phyloP scores from a whole-genome alignment of 2,888 invertebrate genomes.

The Synergus itoensis region DNA sequence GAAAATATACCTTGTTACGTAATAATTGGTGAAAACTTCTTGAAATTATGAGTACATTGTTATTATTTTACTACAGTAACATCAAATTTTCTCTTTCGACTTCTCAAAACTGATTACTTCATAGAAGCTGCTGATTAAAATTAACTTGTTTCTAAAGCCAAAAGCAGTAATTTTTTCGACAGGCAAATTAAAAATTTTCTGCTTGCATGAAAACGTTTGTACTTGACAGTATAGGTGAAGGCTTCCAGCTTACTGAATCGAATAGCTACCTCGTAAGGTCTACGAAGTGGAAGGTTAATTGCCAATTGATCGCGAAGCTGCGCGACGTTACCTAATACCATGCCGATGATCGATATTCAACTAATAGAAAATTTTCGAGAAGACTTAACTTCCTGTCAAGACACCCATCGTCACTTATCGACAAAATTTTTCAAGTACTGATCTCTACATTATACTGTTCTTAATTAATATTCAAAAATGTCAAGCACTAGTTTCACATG shows the following conservation, averaged over 20 bases:
- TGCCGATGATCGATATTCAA: conserved; percentile 53
- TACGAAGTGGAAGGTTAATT: conserved; percentile 64
- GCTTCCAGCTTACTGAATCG: conserved; percentile 65
- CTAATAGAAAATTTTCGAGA: conserved; percentile 48
- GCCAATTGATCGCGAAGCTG: conserved; percentile 66
- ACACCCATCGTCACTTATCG: conserved; percentile 13
- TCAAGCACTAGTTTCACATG: background rate
- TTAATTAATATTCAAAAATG: background rate
- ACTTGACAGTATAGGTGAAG: conserved; percentile 9
- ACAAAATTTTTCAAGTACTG: background rate
- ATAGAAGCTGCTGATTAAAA: background rate
- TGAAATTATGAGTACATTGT: too few relatives aligned
- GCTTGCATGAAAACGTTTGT: background rate
- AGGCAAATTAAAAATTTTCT: conserved; percentile 14
- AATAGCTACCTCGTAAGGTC: conserved; percentile 55
- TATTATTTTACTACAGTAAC: too few relatives aligned
- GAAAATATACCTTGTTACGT: background rate
- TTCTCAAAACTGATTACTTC: too few relatives aligned
- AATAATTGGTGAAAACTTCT: too few relatives aligned
- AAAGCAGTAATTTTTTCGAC: conserved; percentile 14
- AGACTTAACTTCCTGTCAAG: conserved; percentile 40
- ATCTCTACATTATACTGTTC: background rate
- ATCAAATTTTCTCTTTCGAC: too few relatives aligned
- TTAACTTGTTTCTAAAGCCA: background rate
- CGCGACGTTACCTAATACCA: conserved; percentile 52